A percentile compares a stretch with the other conserved stretches of the same genome.
Conservation (phyloP, 2,888 invertebrate species). For the Drosophila peninsularis region DNA sequence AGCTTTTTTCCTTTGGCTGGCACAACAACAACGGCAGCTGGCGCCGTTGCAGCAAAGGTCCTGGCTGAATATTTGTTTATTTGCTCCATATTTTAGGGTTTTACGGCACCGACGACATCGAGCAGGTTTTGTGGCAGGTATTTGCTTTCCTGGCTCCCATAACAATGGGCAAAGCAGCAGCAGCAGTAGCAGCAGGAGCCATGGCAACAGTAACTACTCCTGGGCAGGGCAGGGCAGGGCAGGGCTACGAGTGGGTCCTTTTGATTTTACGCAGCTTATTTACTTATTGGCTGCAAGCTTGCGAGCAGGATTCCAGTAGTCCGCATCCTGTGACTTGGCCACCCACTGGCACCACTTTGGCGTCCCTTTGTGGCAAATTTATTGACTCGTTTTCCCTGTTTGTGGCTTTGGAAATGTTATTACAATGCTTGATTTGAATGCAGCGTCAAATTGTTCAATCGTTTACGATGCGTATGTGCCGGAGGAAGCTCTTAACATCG, state of each 20-base stretch:
- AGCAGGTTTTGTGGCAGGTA: conserved; percentile 80
- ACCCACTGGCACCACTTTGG: not conserved
- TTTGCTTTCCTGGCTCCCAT: conserved; percentile 51
- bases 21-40: conserved; percentile 19
- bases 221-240: conserved; percentile 18
- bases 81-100: conserved; percentile 81
- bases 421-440: conserved; percentile 74
- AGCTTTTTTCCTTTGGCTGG: conserved; percentile 37
- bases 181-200: conserved; percentile 20
- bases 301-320: conserved; percentile 29
- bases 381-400: conserved; percentile 64
- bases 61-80: conserved; percentile 75
- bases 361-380: conserved; percentile 68
- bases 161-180: conserved; percentile 48
- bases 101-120: conserved; percentile 78
- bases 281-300: conserved; percentile 74
- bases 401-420: conserved; percentile 72
- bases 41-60: conserved; percentile 41
- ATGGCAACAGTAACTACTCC: conserved; percentile 36
- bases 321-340: conserved; percentile 8
- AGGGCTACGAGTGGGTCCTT: conserved; percentile 53
- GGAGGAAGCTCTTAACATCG: too few relatives aligned
- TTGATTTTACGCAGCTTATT: conserved; percentile 79
- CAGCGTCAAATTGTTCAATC: conserved; percentile 67
- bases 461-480: conserved; percentile 18